Evolutionary conservation across 2,888 invertebrate genomes (phyloP).

Genomic region (Phytoseiulus persimilis): DNA sequence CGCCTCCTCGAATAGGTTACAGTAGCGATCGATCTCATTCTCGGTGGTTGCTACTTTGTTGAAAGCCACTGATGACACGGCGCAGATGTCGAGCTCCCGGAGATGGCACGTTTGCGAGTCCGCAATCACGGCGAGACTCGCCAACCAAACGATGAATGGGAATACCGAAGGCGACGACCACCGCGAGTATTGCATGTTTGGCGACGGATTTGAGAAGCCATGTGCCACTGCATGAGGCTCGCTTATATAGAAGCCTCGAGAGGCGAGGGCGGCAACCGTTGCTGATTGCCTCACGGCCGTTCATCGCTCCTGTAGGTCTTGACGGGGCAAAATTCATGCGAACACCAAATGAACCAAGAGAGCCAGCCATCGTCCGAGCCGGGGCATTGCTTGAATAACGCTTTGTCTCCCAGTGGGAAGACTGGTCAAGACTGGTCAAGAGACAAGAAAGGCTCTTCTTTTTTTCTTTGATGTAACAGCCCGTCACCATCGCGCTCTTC

Average conservation of each 20-base stretch:
- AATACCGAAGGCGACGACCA: not conserved
- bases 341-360: not conserved
- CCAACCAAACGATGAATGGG: not conserved
- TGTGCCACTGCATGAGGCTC: not conserved
- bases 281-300: not conserved
- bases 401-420: conserved; percentile 5
- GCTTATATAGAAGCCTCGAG: conserved; percentile 5
- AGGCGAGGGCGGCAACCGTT: not conserved
- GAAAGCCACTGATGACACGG: conserved; percentile 46
- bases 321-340: not conserved
- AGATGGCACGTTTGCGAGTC: conserved; percentile 44
- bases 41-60: conserved; percentile 43
- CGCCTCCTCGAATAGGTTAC: conserved; percentile 40
- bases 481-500: not conserved
- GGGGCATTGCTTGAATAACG: not conserved
- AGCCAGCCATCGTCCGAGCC: not conserved
- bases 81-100: conserved; percentile 46
- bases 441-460: not conserved
- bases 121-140: not conserved
- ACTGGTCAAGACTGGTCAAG: not conserved
- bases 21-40: conserved; percentile 32
- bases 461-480: not conserved
- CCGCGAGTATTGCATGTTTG: not conserved
- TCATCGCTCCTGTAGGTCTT: not conserved
- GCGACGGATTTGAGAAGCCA: not conserved